Base-by-base conservation (phyloP, 2,113 vertebrate species). In the Egretta garzetta region DNA sequence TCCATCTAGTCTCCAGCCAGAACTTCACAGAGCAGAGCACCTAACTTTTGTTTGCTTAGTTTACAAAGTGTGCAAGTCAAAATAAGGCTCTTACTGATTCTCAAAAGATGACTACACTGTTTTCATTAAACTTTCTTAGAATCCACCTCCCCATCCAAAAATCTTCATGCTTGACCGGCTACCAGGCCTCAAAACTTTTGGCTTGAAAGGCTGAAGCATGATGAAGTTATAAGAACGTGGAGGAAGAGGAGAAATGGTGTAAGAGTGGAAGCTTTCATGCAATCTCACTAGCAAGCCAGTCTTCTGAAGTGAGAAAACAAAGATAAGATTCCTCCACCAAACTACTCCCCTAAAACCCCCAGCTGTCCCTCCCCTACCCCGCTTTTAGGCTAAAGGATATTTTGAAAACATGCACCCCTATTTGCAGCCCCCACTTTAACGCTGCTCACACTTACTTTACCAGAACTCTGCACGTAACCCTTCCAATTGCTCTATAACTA, bases 401-500 rank as follows among this genome's bases (percentile, higher is more conserved):
- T 97, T 86, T 43, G 87, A 28, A 70, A 91, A 93, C 94, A 97
- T 96, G 94, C 95, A 96, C 90, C 95, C 94, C 84, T 96, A 22
- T 80, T 41, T 1, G 26, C 73, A 91, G 85, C 77, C 94, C 93
- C 89, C 86, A 22, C 86, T 82, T 13, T 7, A 82, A 76, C 0
- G 17, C 89, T 90, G 86, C 97, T 96, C 63, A 86, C 95, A 97
- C 96, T 97, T 97, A 97, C 97, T 95, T 97, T 91, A 97, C 96
- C 95, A 97, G 96, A 88, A 96, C 89, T 96, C 95, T 96, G 97
- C 95, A 88, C 71, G 96, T 32, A 97, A 97, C 95, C 97, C 93
- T 97, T 97, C 94, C 96, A 97, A 97, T 94, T 95, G 97, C 81
- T 97, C 97, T 97, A 97, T 26, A 96, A 94, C 97, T 97, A 97